phyloP scores from a whole-genome alignment of 2,797 vertebrate species.

The Microctenopoma lineatum region DNA sequence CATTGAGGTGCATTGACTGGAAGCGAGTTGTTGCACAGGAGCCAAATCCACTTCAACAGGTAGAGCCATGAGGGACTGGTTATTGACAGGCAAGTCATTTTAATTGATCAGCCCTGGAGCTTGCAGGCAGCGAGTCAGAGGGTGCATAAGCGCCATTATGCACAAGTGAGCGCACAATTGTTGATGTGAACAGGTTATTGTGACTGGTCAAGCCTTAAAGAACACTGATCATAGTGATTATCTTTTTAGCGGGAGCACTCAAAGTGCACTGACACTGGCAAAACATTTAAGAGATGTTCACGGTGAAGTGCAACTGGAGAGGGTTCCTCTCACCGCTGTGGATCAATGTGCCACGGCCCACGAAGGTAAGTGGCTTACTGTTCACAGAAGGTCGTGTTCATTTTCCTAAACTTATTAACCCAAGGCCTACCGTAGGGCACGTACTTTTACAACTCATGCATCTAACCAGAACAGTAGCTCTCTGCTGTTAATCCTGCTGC shows the following conservation, averaged over 20 bases:
- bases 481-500: conserved; percentile 39
- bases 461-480: conserved; percentile 10
- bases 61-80: conserved; percentile 81
- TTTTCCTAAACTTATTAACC: conserved; percentile 68
- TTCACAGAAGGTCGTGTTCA: conserved; percentile 64
- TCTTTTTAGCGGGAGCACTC: conserved; percentile 75
- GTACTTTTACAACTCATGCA: conserved; percentile 13
- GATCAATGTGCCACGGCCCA: conserved; percentile 72
- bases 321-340: conserved; percentile 50
- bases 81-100: conserved; percentile 87
- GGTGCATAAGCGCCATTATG: conserved; percentile 81
- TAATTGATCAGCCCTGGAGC: conserved; percentile 86
- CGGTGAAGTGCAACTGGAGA: conserved; percentile 66
- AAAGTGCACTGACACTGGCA: conserved; percentile 76
- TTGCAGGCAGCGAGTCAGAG: conserved; percentile 59
- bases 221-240: conserved; percentile 84
- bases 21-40: conserved; percentile 71
- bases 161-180: conserved; percentile 74
- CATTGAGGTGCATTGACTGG: conserved; percentile 75
- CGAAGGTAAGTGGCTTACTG: conserved; percentile 57
- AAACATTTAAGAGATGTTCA: conserved; percentile 75
- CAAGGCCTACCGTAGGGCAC: conserved; percentile 28
- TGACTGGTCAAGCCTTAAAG: conserved; percentile 82
- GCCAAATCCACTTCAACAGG: conserved; percentile 73
- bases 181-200: conserved; percentile 80